These are phyloP conservation scores for Propithecus perrieri DNA, from an alignment of 2,797 vertebrate genomes.

Conservation along the genomic window DNA sequence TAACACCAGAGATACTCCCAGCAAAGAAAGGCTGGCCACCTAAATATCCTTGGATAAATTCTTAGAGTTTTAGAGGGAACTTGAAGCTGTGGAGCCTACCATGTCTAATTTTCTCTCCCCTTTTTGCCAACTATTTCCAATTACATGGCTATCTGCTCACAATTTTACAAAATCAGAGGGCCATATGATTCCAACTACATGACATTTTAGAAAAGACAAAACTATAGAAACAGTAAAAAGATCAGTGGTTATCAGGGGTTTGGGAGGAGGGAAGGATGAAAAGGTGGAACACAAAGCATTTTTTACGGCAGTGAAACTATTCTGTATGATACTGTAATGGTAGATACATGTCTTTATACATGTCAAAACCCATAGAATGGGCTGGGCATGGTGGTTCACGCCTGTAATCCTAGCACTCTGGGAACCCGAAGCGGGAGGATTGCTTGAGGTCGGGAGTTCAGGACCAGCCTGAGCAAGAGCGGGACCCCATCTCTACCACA, in stretches of 20 bases:
- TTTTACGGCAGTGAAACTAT: slow-evolving; percentile 41
- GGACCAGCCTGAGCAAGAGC: too few species aligned
- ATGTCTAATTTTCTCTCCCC: not conserved
- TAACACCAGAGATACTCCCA: not conserved
- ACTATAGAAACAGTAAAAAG: slow-evolving; percentile 7
- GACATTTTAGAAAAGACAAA: not conserved
- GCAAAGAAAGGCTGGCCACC: not conserved
- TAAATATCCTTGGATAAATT: slow-evolving; percentile 27
- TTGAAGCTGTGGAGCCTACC: not conserved
- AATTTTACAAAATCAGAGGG: not conserved
- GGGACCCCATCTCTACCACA: not conserved
- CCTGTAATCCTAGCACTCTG: too few species aligned
- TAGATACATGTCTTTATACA: slow-evolving; percentile 10
- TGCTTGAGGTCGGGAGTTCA: too few species aligned
- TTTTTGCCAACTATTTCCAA: not conserved
- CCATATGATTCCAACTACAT: not conserved
- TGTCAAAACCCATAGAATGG: slow-evolving; percentile 20
- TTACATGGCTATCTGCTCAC: not conserved
- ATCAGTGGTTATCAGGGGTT: not conserved
- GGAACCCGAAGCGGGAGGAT: too few species aligned
- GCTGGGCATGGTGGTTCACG: too few species aligned
- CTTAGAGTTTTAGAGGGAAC: not conserved
- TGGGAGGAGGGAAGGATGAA: not conserved
- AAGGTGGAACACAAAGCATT: not conserved
- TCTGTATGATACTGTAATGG: not conserved